Conservation (phyloP, 1,140 invertebrate genomes). For the Brachionus sp. region DNA sequence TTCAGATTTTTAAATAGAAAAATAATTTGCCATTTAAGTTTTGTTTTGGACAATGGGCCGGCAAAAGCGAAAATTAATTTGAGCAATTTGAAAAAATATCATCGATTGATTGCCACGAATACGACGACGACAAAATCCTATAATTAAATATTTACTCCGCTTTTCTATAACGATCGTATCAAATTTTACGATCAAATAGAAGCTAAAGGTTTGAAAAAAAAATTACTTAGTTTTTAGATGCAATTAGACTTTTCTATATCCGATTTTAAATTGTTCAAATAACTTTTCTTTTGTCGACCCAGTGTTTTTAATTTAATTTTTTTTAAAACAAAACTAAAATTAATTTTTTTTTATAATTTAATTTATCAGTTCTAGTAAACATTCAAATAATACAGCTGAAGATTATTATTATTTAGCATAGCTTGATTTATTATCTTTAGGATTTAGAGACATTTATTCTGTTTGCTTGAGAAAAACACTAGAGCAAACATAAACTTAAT, state of each 20-base stretch:
- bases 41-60: neutral
- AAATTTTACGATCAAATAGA: neutral
- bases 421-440: conserved; percentile 38
- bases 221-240: neutral
- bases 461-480: conserved; percentile 36
- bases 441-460: conserved; percentile 41
- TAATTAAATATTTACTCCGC: conserved; percentile 29
- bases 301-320: neutral
- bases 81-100: neutral
- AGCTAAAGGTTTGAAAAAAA: neutral
- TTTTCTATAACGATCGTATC: neutral
- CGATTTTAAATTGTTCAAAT: neutral
- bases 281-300: neutral
- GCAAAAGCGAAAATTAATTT: conserved; percentile 4
- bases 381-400: neutral
- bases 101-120: conserved; percentile 1
- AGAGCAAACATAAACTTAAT: conserved; percentile 25
- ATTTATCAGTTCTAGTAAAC: neutral
- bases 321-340: neutral
- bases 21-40: conserved; percentile 6
- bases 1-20: conserved; percentile 7
- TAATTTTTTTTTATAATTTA: neutral
- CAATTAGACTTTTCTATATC: neutral
- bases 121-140: conserved; percentile 21
- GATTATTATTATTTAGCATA: neutral